These are phyloP conservation scores for Anabas testudineus DNA, from an alignment of 2,797 vertebrate genomes.

Conservation along the genomic window DNA sequence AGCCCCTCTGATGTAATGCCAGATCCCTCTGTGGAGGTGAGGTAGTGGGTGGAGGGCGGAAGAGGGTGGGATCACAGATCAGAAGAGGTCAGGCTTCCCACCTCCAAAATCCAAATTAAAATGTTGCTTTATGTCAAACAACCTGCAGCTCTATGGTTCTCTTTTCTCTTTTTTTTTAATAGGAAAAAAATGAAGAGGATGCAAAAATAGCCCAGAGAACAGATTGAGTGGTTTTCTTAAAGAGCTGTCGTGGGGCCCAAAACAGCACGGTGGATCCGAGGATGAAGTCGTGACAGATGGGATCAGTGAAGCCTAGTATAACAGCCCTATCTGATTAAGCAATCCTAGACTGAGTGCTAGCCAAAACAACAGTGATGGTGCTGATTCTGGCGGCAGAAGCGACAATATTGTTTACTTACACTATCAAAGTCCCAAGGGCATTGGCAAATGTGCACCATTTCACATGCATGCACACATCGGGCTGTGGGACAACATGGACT, in stretches of 20 bases:
- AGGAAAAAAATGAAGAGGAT: constrained; percentile 41
- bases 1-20: constrained; percentile 62
- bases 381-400: constrained; percentile 26
- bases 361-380: constrained; percentile 38
- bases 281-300: constrained; percentile 78
- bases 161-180: not conserved
- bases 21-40: constrained; percentile 41
- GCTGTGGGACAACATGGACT: constrained; percentile 17
- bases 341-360: constrained; percentile 42
- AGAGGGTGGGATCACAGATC: constrained; percentile 17
- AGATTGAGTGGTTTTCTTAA: constrained; percentile 76
- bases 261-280: constrained; percentile 59
- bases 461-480: constrained; percentile 24
- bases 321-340: constrained; percentile 62
- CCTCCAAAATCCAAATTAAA: not conserved
- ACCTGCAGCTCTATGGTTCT: not conserved
- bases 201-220: constrained; percentile 67
- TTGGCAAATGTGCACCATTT: constrained; percentile 16
- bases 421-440: constrained; percentile 25
- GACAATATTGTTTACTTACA: constrained; percentile 35
- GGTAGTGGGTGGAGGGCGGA: constrained; percentile 14
- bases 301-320: constrained; percentile 64
- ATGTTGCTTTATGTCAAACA: constrained; percentile 4
- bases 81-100: not conserved
- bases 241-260: constrained; percentile 64